A percentile compares a stretch with the other conserved stretches of the same genome.
Evolutionary conservation across 1,140 invertebrate species (phyloP).

Genomic region (Cydia fagiglandana): DNA sequence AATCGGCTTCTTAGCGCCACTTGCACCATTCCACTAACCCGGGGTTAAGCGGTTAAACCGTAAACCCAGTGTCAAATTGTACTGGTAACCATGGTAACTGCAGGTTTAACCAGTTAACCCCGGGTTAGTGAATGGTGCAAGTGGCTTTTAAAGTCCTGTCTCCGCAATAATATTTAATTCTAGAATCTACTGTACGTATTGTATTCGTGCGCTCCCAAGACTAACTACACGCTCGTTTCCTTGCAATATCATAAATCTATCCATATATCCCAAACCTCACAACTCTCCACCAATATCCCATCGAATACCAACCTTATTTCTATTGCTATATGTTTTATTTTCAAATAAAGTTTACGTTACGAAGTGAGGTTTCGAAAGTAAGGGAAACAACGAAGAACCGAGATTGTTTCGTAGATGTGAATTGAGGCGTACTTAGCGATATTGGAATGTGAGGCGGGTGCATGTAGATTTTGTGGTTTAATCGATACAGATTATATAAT

Average conservation of each 20-base stretch:
- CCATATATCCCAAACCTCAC: not conserved
- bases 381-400: not conserved
- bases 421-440: not conserved
- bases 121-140: no score
- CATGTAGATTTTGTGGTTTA: not conserved
- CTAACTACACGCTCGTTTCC: constrained; percentile 4
- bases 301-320: not conserved
- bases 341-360: not conserved
- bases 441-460: not conserved
- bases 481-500: not conserved
- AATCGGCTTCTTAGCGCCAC: no score
- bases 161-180: no score
- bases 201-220: not conserved
- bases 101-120: no score
- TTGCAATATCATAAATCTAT: not conserved
- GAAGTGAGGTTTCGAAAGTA: not conserved
- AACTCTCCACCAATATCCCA: not conserved
- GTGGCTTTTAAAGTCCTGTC: no score
- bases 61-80: no score
- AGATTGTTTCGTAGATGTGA: not conserved
- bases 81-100: no score
- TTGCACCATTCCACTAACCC: no score
- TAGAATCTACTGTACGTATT: not conserved
- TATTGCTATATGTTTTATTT: not conserved
- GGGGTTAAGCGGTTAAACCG: no score